Evolutionary conservation across 2,888 invertebrate species (phyloP).

Genomic region (Epinotia bilunana): DNA sequence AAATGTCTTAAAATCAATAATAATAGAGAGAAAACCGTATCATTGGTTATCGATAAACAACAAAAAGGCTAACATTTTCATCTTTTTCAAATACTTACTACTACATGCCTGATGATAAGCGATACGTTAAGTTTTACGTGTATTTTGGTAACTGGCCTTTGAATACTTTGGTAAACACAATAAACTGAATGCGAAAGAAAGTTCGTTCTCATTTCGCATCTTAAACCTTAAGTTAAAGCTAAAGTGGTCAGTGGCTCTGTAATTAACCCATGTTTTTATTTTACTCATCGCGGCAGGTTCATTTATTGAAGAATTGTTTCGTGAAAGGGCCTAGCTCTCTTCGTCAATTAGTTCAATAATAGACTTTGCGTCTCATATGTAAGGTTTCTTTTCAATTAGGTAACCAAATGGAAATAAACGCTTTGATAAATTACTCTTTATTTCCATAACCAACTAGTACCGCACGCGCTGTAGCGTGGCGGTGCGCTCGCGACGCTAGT

Average conservation of each 20-base stretch:
- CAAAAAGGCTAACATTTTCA: no score
- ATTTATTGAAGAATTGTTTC: conserved; percentile 57
- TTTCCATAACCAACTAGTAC: conserved; percentile 75
- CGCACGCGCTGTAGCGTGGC: conserved; percentile 76
- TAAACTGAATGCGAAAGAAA: conserved; percentile 35
- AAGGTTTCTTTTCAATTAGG: background rate
- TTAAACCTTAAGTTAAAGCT: conserved; percentile 63
- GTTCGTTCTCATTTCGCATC: conserved; percentile 52
- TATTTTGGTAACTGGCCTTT: background rate
- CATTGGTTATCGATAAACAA: no score
- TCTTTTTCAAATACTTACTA: no score
- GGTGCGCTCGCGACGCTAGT: conserved; percentile 62
- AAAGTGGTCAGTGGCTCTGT: conserved; percentile 71
- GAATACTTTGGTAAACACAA: conserved; percentile 10
- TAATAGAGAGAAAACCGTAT: no score
- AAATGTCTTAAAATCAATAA: no score
- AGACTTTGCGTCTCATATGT: background rate
- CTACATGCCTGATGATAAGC: background rate
- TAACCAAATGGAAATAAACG: conserved; percentile 10
- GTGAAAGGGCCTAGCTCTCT: background rate
- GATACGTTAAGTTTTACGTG: background rate
- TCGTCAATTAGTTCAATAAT: background rate
- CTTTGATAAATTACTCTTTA: conserved; percentile 24
- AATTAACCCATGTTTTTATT: conserved; percentile 80
- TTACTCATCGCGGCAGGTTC: conserved; percentile 67